Conservation (phyloP, 2,113 vertebrate species). For the Trematocara unimaculatum region DNA sequence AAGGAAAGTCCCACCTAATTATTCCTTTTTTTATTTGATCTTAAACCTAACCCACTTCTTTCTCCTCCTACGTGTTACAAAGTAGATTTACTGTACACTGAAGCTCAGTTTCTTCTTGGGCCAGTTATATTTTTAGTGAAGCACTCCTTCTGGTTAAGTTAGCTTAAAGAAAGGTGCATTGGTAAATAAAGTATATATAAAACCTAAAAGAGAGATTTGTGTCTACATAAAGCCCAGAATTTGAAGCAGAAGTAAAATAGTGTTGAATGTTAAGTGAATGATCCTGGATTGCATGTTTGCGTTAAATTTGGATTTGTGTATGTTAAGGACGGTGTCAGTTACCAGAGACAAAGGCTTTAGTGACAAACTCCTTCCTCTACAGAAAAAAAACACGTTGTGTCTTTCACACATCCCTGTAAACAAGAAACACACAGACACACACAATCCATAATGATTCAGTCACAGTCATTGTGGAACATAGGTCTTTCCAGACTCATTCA, state of each 20-base stretch:
- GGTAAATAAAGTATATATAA: background rate
- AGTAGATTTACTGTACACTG: background rate
- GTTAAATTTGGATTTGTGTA: background rate
- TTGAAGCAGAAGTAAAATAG: background rate
- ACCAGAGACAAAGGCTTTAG: background rate
- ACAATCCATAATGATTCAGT: constrained; percentile 5
- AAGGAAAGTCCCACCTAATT: background rate
- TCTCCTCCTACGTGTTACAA: background rate
- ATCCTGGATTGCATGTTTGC: background rate
- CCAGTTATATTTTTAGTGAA: background rate
- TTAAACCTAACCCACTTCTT: background rate
- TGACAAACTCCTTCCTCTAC: background rate
- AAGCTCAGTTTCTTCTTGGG: background rate
- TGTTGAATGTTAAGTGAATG: background rate
- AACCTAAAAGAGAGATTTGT: background rate
- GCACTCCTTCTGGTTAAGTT: background rate
- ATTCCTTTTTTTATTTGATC: background rate
- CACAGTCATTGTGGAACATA: constrained; percentile 10
- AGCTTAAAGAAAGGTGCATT: background rate
- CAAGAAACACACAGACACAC: background rate
- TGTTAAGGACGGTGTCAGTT: background rate
- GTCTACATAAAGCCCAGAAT: background rate
- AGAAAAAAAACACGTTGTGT: background rate
- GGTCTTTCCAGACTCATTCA: constrained; percentile 11
- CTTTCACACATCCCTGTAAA: background rate